These are phyloP conservation scores for Dendrolimus kikuchii DNA, from an alignment of 1,140 invertebrate genomes.

Conservation along the genomic window DNA sequence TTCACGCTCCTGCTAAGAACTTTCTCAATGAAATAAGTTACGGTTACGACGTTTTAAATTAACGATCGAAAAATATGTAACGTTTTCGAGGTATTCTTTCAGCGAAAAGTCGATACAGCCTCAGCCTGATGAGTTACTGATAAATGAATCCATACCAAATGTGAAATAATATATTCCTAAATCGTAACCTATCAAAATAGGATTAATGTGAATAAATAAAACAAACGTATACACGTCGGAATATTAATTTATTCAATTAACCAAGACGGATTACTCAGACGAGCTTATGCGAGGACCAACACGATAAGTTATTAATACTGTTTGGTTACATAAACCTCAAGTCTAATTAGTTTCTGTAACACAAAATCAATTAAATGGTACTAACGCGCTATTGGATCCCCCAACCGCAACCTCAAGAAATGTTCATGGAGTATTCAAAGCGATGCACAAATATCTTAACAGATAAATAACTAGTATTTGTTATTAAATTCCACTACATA, in stretches of 20 bases:
- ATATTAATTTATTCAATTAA: constrained; percentile 38
- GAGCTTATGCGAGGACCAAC: constrained; percentile 39
- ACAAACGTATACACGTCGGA: background rate
- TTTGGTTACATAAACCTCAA: constrained; percentile 62
- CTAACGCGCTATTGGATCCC: constrained; percentile 36
- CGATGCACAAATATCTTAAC: constrained; percentile 27
- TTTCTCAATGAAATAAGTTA: too few species aligned
- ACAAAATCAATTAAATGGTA: constrained; percentile 67
- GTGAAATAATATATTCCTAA: background rate
- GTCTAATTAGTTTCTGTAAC: constrained; percentile 65
- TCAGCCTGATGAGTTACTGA: too few species aligned
- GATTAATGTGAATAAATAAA: background rate
- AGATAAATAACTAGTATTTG: constrained; percentile 24
- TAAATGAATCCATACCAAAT: too few species aligned
- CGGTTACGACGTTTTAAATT: too few species aligned
- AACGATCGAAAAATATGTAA: too few species aligned
- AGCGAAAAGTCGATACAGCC: too few species aligned
- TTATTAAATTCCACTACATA: constrained; percentile 15
- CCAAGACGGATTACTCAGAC: constrained; percentile 29
- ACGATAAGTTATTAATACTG: constrained; percentile 58
- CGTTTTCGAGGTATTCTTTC: too few species aligned
- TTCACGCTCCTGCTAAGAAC: too few species aligned
- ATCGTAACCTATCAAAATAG: background rate
- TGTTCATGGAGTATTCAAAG: constrained; percentile 42
- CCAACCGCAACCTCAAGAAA: constrained; percentile 53